phyloP scores from a whole-genome alignment of 2,113 vertebrate species.

The Brachyistius frenatus region DNA sequence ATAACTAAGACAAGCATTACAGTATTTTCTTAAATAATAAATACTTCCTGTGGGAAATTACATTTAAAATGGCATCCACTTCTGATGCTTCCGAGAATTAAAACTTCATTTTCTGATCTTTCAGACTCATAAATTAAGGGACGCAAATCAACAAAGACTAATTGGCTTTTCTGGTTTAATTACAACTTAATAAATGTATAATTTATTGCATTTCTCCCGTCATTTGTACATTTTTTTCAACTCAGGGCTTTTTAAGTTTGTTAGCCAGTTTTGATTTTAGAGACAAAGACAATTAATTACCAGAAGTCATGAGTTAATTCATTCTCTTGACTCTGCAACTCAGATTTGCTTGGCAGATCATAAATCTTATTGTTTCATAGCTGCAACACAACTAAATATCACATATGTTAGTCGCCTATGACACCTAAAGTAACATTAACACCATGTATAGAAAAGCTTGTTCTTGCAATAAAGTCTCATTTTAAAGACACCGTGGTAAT shows the following conservation, averaged over 20 bases:
- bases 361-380: constrained; percentile 25
- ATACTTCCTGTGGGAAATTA: constrained; percentile 22
- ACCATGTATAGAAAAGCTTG: background rate
- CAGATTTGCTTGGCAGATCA: constrained; percentile 29
- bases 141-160: constrained; percentile 25
- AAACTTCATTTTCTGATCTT: constrained; percentile 10
- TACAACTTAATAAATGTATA: constrained; percentile 43
- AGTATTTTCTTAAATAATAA: constrained; percentile 37
- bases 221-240: constrained; percentile 36
- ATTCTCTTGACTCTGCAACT: constrained; percentile 41
- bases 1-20: constrained; percentile 14
- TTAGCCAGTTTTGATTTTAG: constrained; percentile 43
- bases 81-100: background rate
- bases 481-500: background rate
- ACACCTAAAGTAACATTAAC: constrained; percentile 13
- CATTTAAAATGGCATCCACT: constrained; percentile 23
- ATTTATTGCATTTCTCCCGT: constrained; percentile 41
- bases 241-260: constrained; percentile 42
- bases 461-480: background rate
- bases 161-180: constrained; percentile 25
- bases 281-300: constrained; percentile 63
- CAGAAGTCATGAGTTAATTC: constrained; percentile 54
- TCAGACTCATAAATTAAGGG: constrained; percentile 13
- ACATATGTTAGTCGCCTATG: constrained; percentile 3
- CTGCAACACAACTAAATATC: constrained; percentile 3